These are phyloP conservation scores for Scomber scombrus DNA, from an alignment of 2,113 vertebrate genomes.

Conservation along the genomic window DNA sequence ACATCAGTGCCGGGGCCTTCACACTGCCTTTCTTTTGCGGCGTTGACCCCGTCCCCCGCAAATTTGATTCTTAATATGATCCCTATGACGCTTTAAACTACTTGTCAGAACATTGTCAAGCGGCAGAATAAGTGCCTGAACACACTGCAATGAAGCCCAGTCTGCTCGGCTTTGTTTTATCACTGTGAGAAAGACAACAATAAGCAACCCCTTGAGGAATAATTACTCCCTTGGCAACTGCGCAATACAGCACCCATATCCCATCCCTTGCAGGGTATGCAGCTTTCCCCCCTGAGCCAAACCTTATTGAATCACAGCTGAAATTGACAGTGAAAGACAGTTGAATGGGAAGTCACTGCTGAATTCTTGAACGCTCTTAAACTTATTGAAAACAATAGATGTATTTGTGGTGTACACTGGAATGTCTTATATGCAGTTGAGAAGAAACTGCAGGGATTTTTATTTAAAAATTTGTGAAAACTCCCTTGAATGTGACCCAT, in stretches of 20 bases:
- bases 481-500: conserved; percentile 31
- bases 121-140: conserved; percentile 50
- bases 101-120: conserved; percentile 71
- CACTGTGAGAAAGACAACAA: conserved; percentile 63
- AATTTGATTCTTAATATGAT: conserved; percentile 70
- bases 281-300: conserved; percentile 18
- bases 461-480: conserved; percentile 25
- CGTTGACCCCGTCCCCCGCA: conserved; percentile 54
- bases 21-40: conserved; percentile 19
- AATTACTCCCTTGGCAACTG: conserved; percentile 63
- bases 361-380: conserved; percentile 41
- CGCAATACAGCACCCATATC: conserved; percentile 30
- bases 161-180: conserved; percentile 69
- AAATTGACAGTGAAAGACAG: conserved; percentile 58
- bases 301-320: conserved; percentile 55
- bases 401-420: not conserved
- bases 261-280: conserved; percentile 26
- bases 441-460: conserved; percentile 37
- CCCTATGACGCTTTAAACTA: conserved; percentile 78
- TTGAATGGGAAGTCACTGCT: conserved; percentile 68
- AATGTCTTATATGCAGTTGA: conserved; percentile 32
- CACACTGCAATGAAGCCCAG: conserved; percentile 39
- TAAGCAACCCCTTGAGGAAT: conserved; percentile 71
- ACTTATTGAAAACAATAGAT: conserved; percentile 41
- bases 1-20: conserved; percentile 57